Base-by-base conservation (phyloP, 2,113 vertebrate species). In the Erythrolamprus reginae region DNA sequence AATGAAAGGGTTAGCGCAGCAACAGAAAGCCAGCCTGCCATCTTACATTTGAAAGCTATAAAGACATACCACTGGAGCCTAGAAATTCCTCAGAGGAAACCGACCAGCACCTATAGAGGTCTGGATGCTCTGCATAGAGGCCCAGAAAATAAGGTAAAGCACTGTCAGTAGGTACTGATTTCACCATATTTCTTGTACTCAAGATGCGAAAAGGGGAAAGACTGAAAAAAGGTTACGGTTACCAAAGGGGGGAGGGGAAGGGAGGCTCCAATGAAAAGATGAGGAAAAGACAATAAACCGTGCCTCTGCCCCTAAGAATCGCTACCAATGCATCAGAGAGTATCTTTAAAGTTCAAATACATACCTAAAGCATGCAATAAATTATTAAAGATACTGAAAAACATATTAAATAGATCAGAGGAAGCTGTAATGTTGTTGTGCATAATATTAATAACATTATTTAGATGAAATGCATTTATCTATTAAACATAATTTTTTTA, bases 1-100 rank as follows among this genome's bases (percentile, higher is more conserved):
- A 97, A 96, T 84, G 97, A 97, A 97, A 97, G 96, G 96, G 95
- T 98, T 96, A 95, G 94, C 92, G 83, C 96, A 94, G 85, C 84
- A 93, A 89, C 91, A 93, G 88, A 95, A 96, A 97, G 95, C 91
- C 95, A 95, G 90, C 93, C 94, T 96, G 90, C 93, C 93, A 90
- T 95, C 94, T 96, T 93, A 95, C 26, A 91, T 95, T 95, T 90
- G 95, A 96, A 95, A 96, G 94, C 96, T 96, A 92, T 89, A 92
- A 61, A 95, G 92, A 97, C 96, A 95, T 96, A 97, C 96, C 97
- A 96, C 95, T 92, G 93, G 91, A 96, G 95, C 95, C 96, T 96
- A 97, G 96, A 96, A 95, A 97, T 95, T 96, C 96, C 96, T 96
- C 94, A 96, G 95, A 97, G 94, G 95, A 96, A 96, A 95, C 28